Base-by-base conservation (phyloP, 2,888 invertebrate genomes). In the Chrysomela aeneicollis region DNA sequence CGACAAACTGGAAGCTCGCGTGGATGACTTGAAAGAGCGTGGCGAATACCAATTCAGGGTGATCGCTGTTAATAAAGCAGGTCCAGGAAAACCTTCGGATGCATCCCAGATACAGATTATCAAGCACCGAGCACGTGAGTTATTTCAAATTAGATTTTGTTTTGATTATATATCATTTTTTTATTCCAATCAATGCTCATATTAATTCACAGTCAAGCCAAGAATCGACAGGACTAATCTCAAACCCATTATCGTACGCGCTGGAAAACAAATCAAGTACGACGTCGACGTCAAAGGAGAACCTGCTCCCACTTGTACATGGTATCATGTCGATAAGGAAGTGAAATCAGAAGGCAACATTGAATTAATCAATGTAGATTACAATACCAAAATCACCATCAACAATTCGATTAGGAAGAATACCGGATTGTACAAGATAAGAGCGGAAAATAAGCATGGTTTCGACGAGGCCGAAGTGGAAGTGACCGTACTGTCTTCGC, bases 201-300 rank as follows among this genome's bases (percentile, higher is more conserved):
- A n/a, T n/a, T n/a, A n/a, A 26, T 26, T 69, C 82, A 46, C 79
- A 96, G 96, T 98, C 81, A 97, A 98, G 84, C 99, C 99, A 46
- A 92, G 95, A 80, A 99, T 99, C 82, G 97, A 98, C 84, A 90
- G 97, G 73, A 95, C 96, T 2, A 96, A 97, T 82, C 85, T 98
- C 71, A 95, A 97, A 82, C 90, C 93, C 52, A 86, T 95, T 51
- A 91, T 92, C 10, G 91, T 98, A 12, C 92, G 96, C 73, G 93
- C 95, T 68, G 97, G 97, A 37, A 96, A 97, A 82, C 88, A 91
- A 0, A 90, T 98, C 71, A 95, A 93, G 84, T 93, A 96, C 81
- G 96, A 97, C 81, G 90, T 98, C 46, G 94, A 97, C 81, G 93
- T 97, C 32, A 90, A 91, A 75, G 99, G 98, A 73, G 98, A 99